Evolutionary conservation across 2,888 invertebrate genomes (phyloP), one percentile per base, ranked within the genome.

Genomic region (Amphimallon solstitiale): DNA sequence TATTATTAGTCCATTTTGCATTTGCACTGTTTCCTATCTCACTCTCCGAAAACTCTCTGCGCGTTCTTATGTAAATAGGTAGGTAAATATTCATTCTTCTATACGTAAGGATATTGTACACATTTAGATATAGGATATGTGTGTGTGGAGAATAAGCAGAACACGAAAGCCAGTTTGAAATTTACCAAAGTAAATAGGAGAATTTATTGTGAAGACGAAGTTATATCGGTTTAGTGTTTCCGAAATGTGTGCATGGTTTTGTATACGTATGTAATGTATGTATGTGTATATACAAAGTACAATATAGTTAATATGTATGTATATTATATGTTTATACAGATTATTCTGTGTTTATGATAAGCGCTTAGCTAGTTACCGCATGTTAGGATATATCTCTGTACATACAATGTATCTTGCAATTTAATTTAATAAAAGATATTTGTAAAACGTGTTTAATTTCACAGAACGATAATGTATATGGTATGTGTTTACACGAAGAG

Each of bases 161-260:
- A 12, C 19, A 19, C 19, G 38, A 54, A 54, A 54, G 54, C 54
- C 54, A 54, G 40, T 54, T 54, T 40, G 21, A 38, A 54, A 54
- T 38, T 54, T 19, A 54, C 54, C 54, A 54, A 54, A 54, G 54
- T 38, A 54, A 54, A 40, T 40, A 37, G 9, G 35, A 40, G 38
- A 40, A 54, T 34, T 51, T 34, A 35, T 51, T 34, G 49, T 34
- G 29, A 48, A 48, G 29, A 34, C 29, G 14, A 51, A 34, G 34
- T 51, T 51, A 29, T 29, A 51, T 51, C 34, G 49, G 34, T 51
- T 34, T 51, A 23, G 49, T 51, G 49, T 51, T 35, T 29, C 49
- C 29, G 29, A 29, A 29, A 29, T 29, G 29, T 29, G 29, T 15
- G n/a, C n/a, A n/a, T n/a, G n/a, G n/a, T n/a, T n/a, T n/a, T n/a